A percentile compares a stretch with the other conserved stretches of the same genome.
Conservation (phyloP, 1,140 invertebrate species). For the Atopsyche davidsoni region DNA sequence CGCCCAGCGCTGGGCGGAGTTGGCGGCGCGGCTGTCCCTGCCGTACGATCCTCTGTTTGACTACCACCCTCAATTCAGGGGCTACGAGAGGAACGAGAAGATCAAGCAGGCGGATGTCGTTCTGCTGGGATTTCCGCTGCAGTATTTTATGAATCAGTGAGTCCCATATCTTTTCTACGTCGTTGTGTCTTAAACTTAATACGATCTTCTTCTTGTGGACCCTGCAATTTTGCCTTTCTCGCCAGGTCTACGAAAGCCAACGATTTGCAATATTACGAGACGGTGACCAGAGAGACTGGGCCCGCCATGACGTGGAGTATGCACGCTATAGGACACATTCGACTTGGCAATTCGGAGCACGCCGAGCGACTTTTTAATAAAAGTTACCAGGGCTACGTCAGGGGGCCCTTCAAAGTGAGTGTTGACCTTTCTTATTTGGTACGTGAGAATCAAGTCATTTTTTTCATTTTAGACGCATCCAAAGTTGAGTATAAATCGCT, state of each 20-base stretch:
- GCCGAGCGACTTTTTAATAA: constrained; percentile 45
- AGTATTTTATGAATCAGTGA: constrained; percentile 46
- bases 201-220: background rate
- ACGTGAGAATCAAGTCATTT: too few species aligned
- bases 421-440: too few species aligned
- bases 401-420: constrained; percentile 50
- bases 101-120: constrained; percentile 54
- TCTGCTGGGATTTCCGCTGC: constrained; percentile 49
- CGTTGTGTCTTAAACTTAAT: background rate
- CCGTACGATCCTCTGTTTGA: constrained; percentile 41
- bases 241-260: constrained; percentile 44
- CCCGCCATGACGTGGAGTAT: constrained; percentile 57
- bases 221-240: background rate
- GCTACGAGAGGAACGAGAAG: constrained; percentile 39
- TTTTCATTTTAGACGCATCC: too few species aligned
- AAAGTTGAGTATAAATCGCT: too few species aligned
- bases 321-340: constrained; percentile 48
- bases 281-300: constrained; percentile 45
- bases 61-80: constrained; percentile 51
- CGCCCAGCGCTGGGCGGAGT: constrained; percentile 42
- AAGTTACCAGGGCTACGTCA: constrained; percentile 48
- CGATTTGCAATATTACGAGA: constrained; percentile 49
- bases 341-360: constrained; percentile 33
- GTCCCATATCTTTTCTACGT: too few species aligned
- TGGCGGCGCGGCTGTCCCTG: constrained; percentile 45